Percentiles rank a stretch among this genome's conserved stretches.
phyloP scores from a whole-genome alignment of 2,888 invertebrate genomes.

The Iselma pallidipennis region DNA sequence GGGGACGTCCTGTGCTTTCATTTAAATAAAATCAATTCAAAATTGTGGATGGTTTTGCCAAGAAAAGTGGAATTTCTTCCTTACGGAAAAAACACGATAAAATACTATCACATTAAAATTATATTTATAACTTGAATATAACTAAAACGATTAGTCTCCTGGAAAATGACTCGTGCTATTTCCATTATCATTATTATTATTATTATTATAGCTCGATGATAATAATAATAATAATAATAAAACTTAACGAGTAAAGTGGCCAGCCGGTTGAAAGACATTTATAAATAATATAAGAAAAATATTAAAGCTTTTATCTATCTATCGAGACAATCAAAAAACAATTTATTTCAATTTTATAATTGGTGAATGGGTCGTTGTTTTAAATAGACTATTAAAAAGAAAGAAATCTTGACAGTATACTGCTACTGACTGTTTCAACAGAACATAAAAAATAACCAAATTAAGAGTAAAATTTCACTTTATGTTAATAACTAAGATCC shows the following conservation, averaged over 20 bases:
- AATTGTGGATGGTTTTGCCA: too few species aligned
- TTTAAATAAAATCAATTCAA: too few species aligned
- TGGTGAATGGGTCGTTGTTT: not conserved
- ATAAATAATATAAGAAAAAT: not conserved
- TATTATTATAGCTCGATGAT: not conserved
- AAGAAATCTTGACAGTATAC: not conserved
- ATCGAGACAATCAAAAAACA: not conserved
- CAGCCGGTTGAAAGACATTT: not conserved
- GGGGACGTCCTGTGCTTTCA: not conserved
- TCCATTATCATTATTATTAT: too few species aligned
- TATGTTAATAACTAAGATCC: too few species aligned
- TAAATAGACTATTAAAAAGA: not conserved
- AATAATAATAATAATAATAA: not conserved
- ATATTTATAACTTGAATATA: not conserved
- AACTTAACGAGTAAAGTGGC: too few species aligned
- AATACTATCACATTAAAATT: not conserved
- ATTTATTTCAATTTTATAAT: not conserved
- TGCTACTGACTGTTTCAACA: not conserved
- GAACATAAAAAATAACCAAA: not conserved
- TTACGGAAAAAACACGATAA: not conserved
- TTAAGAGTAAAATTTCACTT: too few species aligned
- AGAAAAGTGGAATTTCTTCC: too few species aligned
- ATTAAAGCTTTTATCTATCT: not conserved
- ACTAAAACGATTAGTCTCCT: not conserved
- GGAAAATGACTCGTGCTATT: too few species aligned